Evolutionary conservation across 1,140 invertebrate genomes (phyloP), one percentile per base, ranked within the genome.

Genomic region (Tetramorium alpestre): DNA sequence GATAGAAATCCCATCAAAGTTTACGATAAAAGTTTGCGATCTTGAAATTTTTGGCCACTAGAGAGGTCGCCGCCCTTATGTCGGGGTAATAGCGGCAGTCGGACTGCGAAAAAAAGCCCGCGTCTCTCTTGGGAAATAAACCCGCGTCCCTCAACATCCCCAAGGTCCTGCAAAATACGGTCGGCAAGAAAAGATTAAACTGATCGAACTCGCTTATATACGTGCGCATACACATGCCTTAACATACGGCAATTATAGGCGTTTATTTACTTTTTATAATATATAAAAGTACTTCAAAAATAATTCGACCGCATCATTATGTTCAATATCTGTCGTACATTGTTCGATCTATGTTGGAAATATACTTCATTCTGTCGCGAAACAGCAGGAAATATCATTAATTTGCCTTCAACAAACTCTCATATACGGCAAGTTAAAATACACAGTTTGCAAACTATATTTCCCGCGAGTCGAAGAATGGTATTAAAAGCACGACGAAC

Each of bases 91-190:
- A 85, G 73, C 56, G 80, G 67, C 67, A 85, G 58, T 75, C 28
- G 33, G 58, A 41, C 56, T 60, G 69, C 41, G 69, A 86, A 69
- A 73, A 70, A 65, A 81, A 69, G 51, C 25, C 28, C 25, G n/a
- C 28, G 47, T 28, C 49, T 76, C 91, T 86, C 91, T 41, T 84
- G 91, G 91, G 91, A 92, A 92, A 92, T 92, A 92, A 92, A 80
- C 76, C 72, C 72, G 25, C 78, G 87, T 89, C 60, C 85, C 87
- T 90, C 87, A 64, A 69, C 82, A 47, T 90, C 85, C 65, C 80
- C 11, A 72, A 56, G 75, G 28, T 73, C 51, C 54, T 78, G 64
- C 72, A 60, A 86, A 90, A 87, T 77, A 81, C 72, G 25, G 62
- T 47, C 70, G 62, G 69, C 56, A 73, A 77, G 38, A 38, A 87